Base-by-base conservation (phyloP, 2,113 vertebrate genomes). In the Daboia siamensis region DNA sequence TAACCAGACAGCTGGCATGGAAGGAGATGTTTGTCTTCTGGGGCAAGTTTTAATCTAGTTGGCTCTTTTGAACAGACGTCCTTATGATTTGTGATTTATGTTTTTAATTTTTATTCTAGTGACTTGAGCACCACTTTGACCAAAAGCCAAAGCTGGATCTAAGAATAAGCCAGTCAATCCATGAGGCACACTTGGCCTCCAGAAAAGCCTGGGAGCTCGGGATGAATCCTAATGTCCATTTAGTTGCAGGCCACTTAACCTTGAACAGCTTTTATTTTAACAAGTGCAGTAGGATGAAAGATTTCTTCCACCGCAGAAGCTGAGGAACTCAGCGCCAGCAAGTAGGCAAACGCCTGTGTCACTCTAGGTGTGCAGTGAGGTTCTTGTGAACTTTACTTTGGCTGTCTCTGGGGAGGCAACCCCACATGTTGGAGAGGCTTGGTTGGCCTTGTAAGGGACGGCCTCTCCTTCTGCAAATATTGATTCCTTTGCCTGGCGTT, bases 361-460 rank as follows among this genome's bases (percentile, higher is more conserved):
- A 1, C 26, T 51, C 13, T 46, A 33, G 8, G 3, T 46, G 95
- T 93, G 94, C 15, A 64, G 51, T 29, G 0, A 80, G 89, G 4
- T 95, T 86, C 29, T n/a, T 0, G 94, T 97, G 95, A 97, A 96
- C 96, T 97, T 97, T 97, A 92, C 96, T 56, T 91, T 96, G 90
- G 0, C 12, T 94, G 92, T 94, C 95, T 0, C 55, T 0, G 21
- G 93, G 90, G 52, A 91, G 0, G 0, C 3, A 2, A 5, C 33
- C 0, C 21, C 0, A 0, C 4, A 3, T 1, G 80, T 26, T 1
- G 23, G 52, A 56, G 33, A 89, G 52, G 4, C 5, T 33, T 3
- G 2, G 26, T 24, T 0, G 20, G 26, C 10, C 39, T 59, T 91
- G 44, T 17, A 21, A 61, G 26, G 61, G 39, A 74, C 56, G 61